A percentile compares a stretch with the other conserved stretches of the same genome.
Evolutionary conservation across 2,888 invertebrate genomes (phyloP).

Genomic region (Tuta absoluta): DNA sequence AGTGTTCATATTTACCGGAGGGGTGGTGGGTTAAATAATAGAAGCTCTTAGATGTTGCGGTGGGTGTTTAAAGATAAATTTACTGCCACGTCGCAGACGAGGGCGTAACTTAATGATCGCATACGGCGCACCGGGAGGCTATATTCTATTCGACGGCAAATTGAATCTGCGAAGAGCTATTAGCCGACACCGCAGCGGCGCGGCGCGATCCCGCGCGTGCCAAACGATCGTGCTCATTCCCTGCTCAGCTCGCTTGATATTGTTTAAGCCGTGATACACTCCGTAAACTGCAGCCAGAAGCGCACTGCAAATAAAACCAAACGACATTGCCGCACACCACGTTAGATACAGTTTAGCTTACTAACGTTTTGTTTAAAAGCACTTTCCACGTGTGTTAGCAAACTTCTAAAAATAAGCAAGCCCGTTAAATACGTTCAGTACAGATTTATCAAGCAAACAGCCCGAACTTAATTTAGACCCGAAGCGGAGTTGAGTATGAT

Average conservation of each 20-base stretch:
- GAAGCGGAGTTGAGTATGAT: constrained; percentile 2
- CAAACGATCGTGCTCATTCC: constrained; percentile 66
- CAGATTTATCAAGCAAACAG: neutral
- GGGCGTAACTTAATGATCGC: constrained; percentile 74
- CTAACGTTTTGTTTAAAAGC: constrained; percentile 33
- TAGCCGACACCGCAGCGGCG: constrained; percentile 70
- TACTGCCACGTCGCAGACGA: constrained; percentile 53
- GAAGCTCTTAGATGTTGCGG: constrained; percentile 29
- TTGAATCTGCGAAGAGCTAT: constrained; percentile 78
- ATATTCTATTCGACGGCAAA: constrained; percentile 74
- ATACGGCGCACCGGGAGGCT: constrained; percentile 68
- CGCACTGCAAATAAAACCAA: constrained; percentile 48
- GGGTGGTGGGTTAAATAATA: constrained; percentile 24
- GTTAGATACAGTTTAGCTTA: constrained; percentile 32
- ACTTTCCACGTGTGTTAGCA: constrained; percentile 28
- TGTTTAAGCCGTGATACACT: constrained; percentile 58
- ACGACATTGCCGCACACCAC: constrained; percentile 45
- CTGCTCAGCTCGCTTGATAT: constrained; percentile 45
- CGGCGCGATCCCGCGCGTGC: constrained; percentile 55
- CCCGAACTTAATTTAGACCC: neutral
- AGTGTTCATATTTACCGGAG: constrained; percentile 9
- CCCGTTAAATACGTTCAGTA: constrained; percentile 3
- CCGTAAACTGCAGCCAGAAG: constrained; percentile 49
- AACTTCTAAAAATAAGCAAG: constrained; percentile 22
- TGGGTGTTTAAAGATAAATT: constrained; percentile 61